A percentile compares a stretch with the other conserved stretches of the same genome.
phyloP scores from a whole-genome alignment of 2,113 vertebrate genomes.

The Percina caprodes region DNA sequence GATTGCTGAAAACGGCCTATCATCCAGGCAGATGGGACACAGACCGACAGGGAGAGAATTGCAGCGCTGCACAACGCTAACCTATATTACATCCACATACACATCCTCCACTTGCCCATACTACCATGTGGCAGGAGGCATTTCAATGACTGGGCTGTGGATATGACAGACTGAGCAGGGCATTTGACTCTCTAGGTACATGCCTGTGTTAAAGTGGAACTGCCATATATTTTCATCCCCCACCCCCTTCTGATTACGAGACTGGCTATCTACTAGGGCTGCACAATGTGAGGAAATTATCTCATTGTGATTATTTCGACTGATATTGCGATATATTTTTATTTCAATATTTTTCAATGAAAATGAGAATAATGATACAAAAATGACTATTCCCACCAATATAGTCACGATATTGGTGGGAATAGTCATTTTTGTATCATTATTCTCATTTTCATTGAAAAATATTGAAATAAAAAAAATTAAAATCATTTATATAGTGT shows the following conservation, averaged over 20 bases:
- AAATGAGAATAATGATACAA: too few relatives aligned
- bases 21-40: slow-evolving; percentile 26
- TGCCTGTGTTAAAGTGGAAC: slow-evolving; percentile 17
- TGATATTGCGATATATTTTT: too few relatives aligned
- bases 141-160: slow-evolving; percentile 31
- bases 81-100: slow-evolving; percentile 56
- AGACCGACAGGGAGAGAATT: slow-evolving; percentile 16
- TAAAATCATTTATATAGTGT: too few relatives aligned
- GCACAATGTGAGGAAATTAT: too few relatives aligned
- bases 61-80: slow-evolving; percentile 57
- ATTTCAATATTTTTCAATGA: too few relatives aligned
- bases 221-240: not conserved
- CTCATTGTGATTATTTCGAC: too few relatives aligned
- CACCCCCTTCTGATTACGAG: not conserved
- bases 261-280: too few relatives aligned
- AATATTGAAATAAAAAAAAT: too few relatives aligned
- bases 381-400: too few relatives aligned
- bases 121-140: slow-evolving; percentile 44
- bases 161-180: slow-evolving; percentile 34
- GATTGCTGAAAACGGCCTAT: slow-evolving; percentile 11
- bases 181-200: slow-evolving; percentile 21
- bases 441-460: too few relatives aligned
- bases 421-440: too few relatives aligned
- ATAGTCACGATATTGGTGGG: too few relatives aligned
- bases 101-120: slow-evolving; percentile 19